Evolutionary conservation across 2,113 vertebrate genomes (phyloP).

Genomic region (Ciconia maguari): DNA sequence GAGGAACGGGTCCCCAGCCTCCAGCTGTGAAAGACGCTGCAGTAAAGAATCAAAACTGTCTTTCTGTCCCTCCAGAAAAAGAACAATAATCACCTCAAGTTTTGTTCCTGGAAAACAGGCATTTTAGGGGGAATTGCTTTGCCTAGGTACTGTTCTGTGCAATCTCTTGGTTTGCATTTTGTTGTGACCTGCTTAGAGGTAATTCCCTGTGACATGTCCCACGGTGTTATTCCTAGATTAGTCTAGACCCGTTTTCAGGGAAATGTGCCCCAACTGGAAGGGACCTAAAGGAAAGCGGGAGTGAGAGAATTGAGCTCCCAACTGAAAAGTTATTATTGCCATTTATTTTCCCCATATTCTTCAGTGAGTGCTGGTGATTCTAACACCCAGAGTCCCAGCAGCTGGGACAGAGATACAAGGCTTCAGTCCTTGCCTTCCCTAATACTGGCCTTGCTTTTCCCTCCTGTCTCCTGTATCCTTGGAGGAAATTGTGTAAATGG

Average conservation of each 20-base stretch:
- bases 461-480: not conserved
- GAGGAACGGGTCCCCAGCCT: not conserved
- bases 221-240: not conserved
- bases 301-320: not conserved
- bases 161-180: not conserved
- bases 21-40: not conserved
- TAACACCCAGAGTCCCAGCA: not conserved
- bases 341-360: not conserved
- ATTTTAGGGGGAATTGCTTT: not conserved
- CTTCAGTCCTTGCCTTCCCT: not conserved
- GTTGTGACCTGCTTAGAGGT: not conserved
- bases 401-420: not conserved
- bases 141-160: rapidly evolving
- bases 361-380: not conserved
- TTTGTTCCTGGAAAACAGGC: not conserved
- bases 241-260: not conserved
- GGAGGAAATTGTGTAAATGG: not conserved
- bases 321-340: not conserved
- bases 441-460: not conserved
- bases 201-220: not conserved
- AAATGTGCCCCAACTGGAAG: not conserved
- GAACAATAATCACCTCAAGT: not conserved
- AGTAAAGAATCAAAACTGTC: not conserved
- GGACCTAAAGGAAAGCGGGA: not conserved
- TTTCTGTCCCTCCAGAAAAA: not conserved